Evolutionary conservation across 2,797 vertebrate species (phyloP).

Genomic region (Hybognathus amarus): DNA sequence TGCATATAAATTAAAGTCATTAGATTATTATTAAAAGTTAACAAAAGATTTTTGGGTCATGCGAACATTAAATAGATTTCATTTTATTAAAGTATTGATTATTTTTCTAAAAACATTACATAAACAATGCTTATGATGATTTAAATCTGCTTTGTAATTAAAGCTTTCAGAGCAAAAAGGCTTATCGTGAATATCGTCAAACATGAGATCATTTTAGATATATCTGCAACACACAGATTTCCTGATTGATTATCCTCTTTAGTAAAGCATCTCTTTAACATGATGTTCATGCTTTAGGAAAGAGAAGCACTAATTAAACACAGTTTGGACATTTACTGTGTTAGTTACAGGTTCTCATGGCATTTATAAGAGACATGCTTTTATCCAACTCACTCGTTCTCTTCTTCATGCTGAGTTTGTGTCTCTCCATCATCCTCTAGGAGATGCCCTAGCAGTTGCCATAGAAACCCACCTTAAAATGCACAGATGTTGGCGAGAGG

Average conservation of each 20-base stretch:
- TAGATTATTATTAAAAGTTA: too few relatives aligned
- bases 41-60: too few relatives aligned
- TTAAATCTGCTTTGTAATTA: not conserved
- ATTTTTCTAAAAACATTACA: too few relatives aligned
- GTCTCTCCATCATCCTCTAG: not conserved
- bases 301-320: not conserved
- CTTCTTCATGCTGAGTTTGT: not conserved
- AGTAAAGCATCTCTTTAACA: not conserved
- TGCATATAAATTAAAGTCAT: too few relatives aligned
- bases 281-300: not conserved
- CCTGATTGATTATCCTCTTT: not conserved
- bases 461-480: slow-evolving; percentile 1
- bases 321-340: not conserved
- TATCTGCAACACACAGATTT: not conserved
- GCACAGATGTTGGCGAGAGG: not conserved
- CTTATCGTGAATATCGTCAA: not conserved
- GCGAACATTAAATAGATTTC: too few relatives aligned
- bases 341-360: not conserved
- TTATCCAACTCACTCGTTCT: not conserved
- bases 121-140: too few relatives aligned
- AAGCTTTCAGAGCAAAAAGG: too few relatives aligned
- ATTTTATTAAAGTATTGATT: too few relatives aligned
- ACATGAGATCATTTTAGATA: not conserved
- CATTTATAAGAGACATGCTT: not conserved
- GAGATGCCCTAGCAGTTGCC: slow-evolving; percentile 2